A percentile compares a stretch with the other conserved stretches of the same genome.
These are phyloP conservation scores for Pterostichus niger DNA, from an alignment of 2,888 invertebrate species.

Conservation along the genomic window DNA sequence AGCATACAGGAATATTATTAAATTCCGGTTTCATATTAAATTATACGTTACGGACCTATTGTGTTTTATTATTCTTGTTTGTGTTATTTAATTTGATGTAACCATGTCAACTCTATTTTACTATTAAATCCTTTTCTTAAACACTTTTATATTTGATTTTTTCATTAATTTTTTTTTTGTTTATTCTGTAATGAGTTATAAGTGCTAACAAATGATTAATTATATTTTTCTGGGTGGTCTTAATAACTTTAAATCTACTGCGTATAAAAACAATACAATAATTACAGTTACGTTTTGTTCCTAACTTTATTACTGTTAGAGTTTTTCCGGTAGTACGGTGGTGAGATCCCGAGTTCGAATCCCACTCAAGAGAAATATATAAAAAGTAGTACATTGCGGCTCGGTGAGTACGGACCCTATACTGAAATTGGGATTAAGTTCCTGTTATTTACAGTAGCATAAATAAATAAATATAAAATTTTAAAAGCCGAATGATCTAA, in stretches of 20 bases:
- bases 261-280: no score
- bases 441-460: no score
- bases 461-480: no score
- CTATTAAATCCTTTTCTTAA: background rate
- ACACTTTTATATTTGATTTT: slow-evolving; percentile 31
- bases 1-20: slow-evolving; percentile 36
- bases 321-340: no score
- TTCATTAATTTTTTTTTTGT: background rate
- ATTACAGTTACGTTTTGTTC: no score
- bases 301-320: no score
- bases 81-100: slow-evolving; percentile 28
- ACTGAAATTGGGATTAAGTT: no score
- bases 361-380: no score
- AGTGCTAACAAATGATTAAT: slow-evolving; percentile 1
- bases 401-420: no score
- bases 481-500: no score
- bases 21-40: slow-evolving; percentile 41
- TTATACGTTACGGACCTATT: slow-evolving; percentile 16
- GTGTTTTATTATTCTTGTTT: slow-evolving; percentile 33
- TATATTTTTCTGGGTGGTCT: background rate
- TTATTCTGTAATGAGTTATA: slow-evolving; percentile 17
- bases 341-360: no score
- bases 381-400: no score
- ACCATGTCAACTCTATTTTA: slow-evolving; percentile 20
- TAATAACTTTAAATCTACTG: background rate